Evolutionary conservation across 2,797 vertebrate species (phyloP).

Genomic region (Amblyraja radiata): DNA sequence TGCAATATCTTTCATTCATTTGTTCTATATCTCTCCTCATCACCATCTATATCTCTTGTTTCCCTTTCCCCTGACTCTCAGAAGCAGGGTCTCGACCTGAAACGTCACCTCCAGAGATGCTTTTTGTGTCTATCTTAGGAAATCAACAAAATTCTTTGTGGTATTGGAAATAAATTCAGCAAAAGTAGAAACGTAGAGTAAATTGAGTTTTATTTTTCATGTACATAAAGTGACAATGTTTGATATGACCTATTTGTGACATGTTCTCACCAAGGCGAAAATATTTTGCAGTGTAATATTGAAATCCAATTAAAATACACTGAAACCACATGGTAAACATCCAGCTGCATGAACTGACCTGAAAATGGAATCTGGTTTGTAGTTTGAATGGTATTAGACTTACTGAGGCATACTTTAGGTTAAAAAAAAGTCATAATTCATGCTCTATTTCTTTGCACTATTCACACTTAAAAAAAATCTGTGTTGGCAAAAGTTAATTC

Average conservation of each 20-base stretch:
- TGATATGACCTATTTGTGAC: slow-evolving; percentile 1
- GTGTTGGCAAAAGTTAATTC: not conserved
- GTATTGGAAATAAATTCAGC: not conserved
- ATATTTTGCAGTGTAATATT: not conserved
- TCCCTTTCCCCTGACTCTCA: too few relatives aligned
- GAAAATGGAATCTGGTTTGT: not conserved
- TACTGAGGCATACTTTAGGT: not conserved
- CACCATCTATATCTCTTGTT: too few relatives aligned
- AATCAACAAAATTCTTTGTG: not conserved
- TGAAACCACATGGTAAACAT: not conserved
- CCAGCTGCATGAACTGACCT: not conserved
- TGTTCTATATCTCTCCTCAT: too few relatives aligned
- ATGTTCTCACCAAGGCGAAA: not conserved
- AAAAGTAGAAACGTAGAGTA: not conserved
- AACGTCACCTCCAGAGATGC: too few relatives aligned
- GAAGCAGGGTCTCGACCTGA: too few relatives aligned
- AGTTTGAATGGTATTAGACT: not conserved
- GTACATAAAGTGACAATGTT: not conserved
- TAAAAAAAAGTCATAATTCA: slow-evolving; percentile 12
- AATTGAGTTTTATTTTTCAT: slow-evolving; percentile 24
- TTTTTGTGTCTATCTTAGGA: not conserved
- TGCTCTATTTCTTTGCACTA: slow-evolving; percentile 28
- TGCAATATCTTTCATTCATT: too few relatives aligned
- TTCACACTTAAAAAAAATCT: not conserved
- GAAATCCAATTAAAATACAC: slow-evolving; percentile 18